Evolutionary conservation across 2,797 vertebrate species (phyloP).

Genomic region (Molossus alvarezi): DNA sequence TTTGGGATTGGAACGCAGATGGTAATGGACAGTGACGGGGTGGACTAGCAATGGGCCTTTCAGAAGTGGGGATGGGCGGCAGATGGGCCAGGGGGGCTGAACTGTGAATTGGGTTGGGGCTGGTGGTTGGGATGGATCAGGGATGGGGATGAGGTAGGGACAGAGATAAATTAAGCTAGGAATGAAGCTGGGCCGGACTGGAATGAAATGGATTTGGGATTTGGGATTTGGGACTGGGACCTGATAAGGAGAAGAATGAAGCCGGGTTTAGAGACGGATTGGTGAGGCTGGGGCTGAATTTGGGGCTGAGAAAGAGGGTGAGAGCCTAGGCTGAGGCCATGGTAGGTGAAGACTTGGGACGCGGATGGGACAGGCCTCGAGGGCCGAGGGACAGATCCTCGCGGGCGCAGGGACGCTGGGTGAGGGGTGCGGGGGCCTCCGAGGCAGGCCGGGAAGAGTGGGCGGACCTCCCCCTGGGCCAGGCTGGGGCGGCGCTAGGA

Average conservation of each 20-base stretch:
- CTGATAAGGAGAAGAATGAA: neutral
- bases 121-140: neutral
- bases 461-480: constrained; percentile 76
- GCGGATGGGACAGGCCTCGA: neutral
- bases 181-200: neutral
- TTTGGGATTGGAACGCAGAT: neutral
- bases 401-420: neutral
- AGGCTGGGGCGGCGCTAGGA: constrained; percentile 88
- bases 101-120: too few relatives aligned
- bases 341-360: neutral
- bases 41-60: neutral
- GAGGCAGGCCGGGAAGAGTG: constrained; percentile 83
- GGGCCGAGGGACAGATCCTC: fast-evolving
- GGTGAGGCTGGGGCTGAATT: neutral
- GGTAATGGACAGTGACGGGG: neutral
- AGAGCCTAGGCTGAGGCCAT: neutral
- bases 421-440: constrained; percentile 68
- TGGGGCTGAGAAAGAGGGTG: neutral
- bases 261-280: neutral
- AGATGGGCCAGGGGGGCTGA: neutral
- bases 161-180: neutral
- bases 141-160: neutral
- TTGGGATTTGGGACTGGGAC: neutral
- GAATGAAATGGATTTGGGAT: neutral
- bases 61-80: neutral